phyloP scores from a whole-genome alignment of 2,888 invertebrate genomes.

The Polydrusus cervinus region DNA sequence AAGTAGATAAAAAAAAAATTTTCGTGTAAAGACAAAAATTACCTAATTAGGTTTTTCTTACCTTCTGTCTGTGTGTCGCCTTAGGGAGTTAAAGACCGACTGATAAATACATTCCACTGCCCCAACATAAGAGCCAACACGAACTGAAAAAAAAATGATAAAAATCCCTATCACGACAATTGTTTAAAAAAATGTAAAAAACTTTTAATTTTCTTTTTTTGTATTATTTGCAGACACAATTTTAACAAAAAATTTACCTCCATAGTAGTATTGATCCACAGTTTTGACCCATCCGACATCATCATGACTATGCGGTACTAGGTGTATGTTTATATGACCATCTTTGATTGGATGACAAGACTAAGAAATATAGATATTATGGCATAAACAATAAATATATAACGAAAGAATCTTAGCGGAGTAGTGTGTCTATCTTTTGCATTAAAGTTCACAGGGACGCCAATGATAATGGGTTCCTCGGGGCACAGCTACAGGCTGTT shows the following conservation, averaged over 20 bases:
- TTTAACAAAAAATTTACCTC: constrained; percentile 72
- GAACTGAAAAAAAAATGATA: constrained; percentile 8
- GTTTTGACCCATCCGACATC: constrained; percentile 92
- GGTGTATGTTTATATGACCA: constrained; percentile 84
- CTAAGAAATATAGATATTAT: constrained; percentile 17
- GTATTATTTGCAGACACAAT: too few relatives aligned
- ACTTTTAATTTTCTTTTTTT: too few relatives aligned
- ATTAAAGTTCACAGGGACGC: too few relatives aligned
- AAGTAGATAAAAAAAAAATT: too few relatives aligned
- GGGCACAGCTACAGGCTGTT: too few relatives aligned
- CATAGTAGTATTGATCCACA: constrained; percentile 86
- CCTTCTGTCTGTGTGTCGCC: constrained; percentile 57
- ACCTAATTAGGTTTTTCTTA: background rate
- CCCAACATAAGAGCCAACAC: constrained; percentile 78
- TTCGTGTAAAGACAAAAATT: too few relatives aligned
- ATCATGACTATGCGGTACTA: constrained; percentile 87
- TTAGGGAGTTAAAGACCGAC: constrained; percentile 84
- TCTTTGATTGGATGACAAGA: constrained; percentile 74
- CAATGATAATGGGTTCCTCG: too few relatives aligned
- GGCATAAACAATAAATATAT: too few relatives aligned
- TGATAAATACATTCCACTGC: constrained; percentile 94
- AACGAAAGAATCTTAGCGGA: too few relatives aligned
- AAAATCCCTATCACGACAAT: background rate
- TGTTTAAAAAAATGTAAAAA: too few relatives aligned
- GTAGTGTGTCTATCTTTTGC: too few relatives aligned